Evolutionary conservation across 2,888 invertebrate genomes (phyloP).

Genomic region (Xestia sexstrigata): DNA sequence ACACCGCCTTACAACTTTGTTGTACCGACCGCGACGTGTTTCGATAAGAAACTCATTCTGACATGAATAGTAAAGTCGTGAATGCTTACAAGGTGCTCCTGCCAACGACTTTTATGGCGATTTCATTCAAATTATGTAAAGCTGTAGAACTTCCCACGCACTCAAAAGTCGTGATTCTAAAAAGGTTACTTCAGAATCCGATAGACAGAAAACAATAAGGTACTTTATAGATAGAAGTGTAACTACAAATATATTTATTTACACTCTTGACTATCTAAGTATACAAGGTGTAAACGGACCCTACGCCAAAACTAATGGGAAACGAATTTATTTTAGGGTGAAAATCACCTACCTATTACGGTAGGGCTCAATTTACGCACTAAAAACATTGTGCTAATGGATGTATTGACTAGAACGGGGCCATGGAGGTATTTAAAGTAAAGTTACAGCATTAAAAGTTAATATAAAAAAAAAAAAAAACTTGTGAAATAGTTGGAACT

Average conservation of each 20-base stretch:
- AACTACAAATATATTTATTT: slow-evolving; percentile 1
- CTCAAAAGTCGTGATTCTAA: slow-evolving; percentile 57
- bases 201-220: slow-evolving; percentile 16
- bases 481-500: no score
- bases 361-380: no score
- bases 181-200: slow-evolving; percentile 53
- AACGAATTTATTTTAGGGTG: no score
- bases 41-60: slow-evolving; percentile 43
- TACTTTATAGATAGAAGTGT: neutral
- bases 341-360: no score
- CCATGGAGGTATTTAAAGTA: no score
- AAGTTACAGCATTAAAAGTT: no score
- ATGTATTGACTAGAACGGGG: no score
- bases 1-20: slow-evolving; percentile 26
- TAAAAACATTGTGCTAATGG: no score
- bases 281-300: no score
- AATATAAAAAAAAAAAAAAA: no score
- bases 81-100: slow-evolving; percentile 45
- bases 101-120: slow-evolving; percentile 52
- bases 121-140: slow-evolving; percentile 62
- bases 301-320: no score
- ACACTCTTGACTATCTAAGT: neutral
- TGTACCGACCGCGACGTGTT: slow-evolving; percentile 12
- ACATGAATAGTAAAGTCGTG: slow-evolving; percentile 50
- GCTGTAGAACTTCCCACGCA: slow-evolving; percentile 55